Base-by-base conservation (phyloP, 2,113 vertebrate genomes). In the Ciconia stormi region DNA sequence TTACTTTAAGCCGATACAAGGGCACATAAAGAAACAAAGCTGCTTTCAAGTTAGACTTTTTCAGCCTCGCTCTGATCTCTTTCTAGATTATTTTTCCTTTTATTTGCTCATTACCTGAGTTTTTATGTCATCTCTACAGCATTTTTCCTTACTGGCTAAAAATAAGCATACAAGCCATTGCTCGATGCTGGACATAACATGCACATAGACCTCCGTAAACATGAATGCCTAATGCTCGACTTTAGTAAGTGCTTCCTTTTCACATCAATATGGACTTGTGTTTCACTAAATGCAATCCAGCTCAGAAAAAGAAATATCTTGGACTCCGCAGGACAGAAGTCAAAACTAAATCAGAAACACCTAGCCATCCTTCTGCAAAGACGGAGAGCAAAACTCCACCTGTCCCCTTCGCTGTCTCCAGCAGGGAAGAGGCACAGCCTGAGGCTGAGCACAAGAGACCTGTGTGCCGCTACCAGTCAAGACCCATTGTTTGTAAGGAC, bases 1-100 rank as follows among this genome's bases (percentile, higher is more conserved):
- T 92, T 94, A 95, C 87, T 70, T 46, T 22, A 84, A 90, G 59
- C 59, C 86, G 63, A 61, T 56, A 85, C 65, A 93, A 90, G 82
- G 58, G n/a, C 69, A 80, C 1, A 2, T 47, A 84, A 95, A 87
- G 44, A 93, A 95, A 88, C 4, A 71, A 69, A 29, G 34, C 72
- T 83, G 40, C 67, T 94, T 90, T 74, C 36, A 71, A 89, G 36
- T 71, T 59, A 61, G 42, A 49, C 62, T 23, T 85, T 87, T 93
- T 30, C 50, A 73, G 70, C 18, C 38, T 72, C 58, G 25, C 34
- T 61, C 47, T 44, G 11, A 65, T 73, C 22, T 47, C 78, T 32
- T 85, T 49, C 65, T 42, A 49, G 23, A 69, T 77, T 40, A 59
- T 69, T 92, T 76, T 87, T 71, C 61, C 40, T 70, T 80, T 82